Conservation (phyloP, 2,888 invertebrate genomes). For the Scrobipalpa atriplicella region DNA sequence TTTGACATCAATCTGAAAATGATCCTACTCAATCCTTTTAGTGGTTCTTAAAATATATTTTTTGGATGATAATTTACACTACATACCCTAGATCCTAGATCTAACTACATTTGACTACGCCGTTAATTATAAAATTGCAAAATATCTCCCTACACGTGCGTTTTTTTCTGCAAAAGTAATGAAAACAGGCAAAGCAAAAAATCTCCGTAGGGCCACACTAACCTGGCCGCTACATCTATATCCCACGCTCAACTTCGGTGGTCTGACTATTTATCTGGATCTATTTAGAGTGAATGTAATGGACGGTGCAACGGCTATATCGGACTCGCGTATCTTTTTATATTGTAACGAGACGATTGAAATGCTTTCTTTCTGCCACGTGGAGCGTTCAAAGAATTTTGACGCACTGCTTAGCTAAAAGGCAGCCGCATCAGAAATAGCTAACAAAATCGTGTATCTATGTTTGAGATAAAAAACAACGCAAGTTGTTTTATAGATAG, state of each 20-base stretch:
- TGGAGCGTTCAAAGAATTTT: constrained; percentile 12
- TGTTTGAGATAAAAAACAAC: too few species aligned
- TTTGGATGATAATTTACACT: too few species aligned
- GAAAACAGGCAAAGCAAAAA: neutral
- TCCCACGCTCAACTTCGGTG: constrained; percentile 29
- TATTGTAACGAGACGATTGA: constrained; percentile 22
- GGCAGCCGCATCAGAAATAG: neutral
- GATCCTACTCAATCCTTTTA: too few species aligned
- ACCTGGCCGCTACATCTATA: constrained; percentile 18
- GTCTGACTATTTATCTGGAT: constrained; percentile 45
- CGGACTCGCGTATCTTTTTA: constrained; percentile 25
- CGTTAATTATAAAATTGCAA: too few species aligned
- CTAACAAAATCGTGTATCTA: too few species aligned
- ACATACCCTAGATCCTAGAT: too few species aligned
- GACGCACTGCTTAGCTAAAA: neutral
- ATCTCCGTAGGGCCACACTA: neutral
- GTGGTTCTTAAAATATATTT: too few species aligned
- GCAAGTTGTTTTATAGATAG: too few species aligned
- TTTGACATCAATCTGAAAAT: too few species aligned
- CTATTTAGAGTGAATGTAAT: constrained; percentile 42
- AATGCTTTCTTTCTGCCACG: constrained; percentile 3
- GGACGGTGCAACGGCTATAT: constrained; percentile 30
- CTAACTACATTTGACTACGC: too few species aligned
- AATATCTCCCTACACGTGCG: too few species aligned
- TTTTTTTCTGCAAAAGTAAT: neutral